phyloP scores from a whole-genome alignment of 2,113 vertebrate genomes.

The Leucopsar rothschildi region DNA sequence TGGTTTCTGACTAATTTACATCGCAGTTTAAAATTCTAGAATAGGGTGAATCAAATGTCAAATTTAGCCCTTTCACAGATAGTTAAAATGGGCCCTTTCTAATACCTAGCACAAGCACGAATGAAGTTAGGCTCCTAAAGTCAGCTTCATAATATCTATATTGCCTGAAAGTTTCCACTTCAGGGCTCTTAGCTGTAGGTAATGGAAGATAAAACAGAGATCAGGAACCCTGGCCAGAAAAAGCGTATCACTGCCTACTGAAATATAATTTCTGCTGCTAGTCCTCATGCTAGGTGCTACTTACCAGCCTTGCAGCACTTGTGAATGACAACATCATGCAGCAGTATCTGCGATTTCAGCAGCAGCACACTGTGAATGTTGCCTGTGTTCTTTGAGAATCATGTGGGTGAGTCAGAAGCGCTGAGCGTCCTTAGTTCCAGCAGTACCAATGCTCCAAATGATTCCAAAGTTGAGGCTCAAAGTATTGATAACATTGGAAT shows the following conservation, averaged over 20 bases:
- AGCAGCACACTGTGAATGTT: background rate
- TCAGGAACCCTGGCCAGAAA: background rate
- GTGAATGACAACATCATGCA: background rate
- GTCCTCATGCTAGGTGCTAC: background rate
- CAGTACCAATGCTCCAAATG: background rate
- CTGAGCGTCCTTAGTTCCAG: background rate
- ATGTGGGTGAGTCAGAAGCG: background rate
- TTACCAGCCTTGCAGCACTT: background rate
- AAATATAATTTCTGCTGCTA: background rate
- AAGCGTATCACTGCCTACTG: background rate
- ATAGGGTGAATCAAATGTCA: slow-evolving; percentile 76
- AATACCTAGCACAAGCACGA: background rate
- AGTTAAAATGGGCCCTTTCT: slow-evolving; percentile 48
- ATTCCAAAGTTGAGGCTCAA: background rate
- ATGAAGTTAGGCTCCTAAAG: background rate
- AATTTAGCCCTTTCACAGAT: slow-evolving; percentile 58
- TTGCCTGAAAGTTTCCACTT: background rate
- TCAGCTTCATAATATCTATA: background rate
- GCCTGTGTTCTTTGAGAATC: background rate
- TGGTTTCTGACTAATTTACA: slow-evolving; percentile 79
- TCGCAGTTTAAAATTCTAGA: slow-evolving; percentile 77
- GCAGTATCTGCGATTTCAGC: background rate
- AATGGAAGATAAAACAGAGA: background rate
- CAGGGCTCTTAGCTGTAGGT: background rate
- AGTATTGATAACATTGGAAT: background rate